Conservation (phyloP, 2,797 vertebrate species). For the Alfaro cultratus region DNA sequence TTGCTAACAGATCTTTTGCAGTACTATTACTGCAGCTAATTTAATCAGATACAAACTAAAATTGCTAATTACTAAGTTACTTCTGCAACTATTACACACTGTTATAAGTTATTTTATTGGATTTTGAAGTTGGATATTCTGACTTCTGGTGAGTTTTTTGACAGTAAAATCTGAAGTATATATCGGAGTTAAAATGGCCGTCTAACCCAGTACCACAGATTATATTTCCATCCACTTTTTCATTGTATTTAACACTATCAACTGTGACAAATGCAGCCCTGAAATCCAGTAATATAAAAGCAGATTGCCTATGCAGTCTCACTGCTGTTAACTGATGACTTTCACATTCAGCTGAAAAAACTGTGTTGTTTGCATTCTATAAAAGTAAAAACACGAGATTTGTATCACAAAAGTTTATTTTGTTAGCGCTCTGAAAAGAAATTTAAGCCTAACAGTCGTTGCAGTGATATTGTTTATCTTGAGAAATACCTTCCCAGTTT, state of each 20-base stretch:
- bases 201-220: neutral
- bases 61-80: neutral
- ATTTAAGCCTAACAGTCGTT: neutral
- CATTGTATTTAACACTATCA: neutral
- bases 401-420: neutral
- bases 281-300: too few species aligned
- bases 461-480: constrained; percentile 18
- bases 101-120: neutral
- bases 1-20: neutral
- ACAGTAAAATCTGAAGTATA: neutral
- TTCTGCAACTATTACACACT: neutral
- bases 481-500: constrained; percentile 25
- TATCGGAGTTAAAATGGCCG: neutral
- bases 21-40: neutral
- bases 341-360: neutral
- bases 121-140: neutral
- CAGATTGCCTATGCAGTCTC: neutral
- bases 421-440: neutral
- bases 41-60: neutral
- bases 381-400: neutral
- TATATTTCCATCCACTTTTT: neutral
- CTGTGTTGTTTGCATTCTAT: neutral
- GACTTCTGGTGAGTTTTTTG: neutral
- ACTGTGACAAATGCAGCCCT: neutral
- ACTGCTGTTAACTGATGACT: neutral